Evolutionary conservation across 2,888 invertebrate genomes (phyloP), one percentile per base, ranked within the genome.

Genomic region (Laspeyria flexula): DNA sequence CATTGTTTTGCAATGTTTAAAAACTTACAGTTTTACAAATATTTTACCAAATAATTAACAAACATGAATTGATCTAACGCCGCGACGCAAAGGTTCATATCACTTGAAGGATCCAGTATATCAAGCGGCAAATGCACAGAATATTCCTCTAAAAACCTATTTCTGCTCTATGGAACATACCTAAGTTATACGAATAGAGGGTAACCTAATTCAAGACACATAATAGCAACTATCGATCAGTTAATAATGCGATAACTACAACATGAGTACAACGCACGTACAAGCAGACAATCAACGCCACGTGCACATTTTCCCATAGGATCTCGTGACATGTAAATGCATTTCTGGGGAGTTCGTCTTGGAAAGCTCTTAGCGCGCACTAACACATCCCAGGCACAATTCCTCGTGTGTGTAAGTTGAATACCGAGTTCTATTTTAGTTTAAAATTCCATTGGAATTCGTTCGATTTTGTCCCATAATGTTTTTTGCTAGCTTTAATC

Each of bases 261-360:
- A 70, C 65, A 64, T 55, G 63, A 56, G 56, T 60, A 62, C 69
- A 65, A 62, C 65, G 57, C 77, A 79, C 78, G 78, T 82, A 86
- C 86, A 76, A 68, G 71, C 76, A 71, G 60, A 84, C 86, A 87
- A 87, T 85, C 86, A 86, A 68, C 70, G 79, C 38, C 90, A 89
- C 73, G 82, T 90, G 90, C 77, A 77, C 66, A 75, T 70, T 77
- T 83, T 89, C 90, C 83, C 90, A 88, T 84, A 83, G 80, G 81
- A 76, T 81, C 83, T 77, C 79, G 82, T 80, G 85, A 87, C 83
- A 87, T 91, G 91, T 88, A 89, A 90, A 91, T 92, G 90, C 91
- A 90, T 87, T 90, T 76, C 75, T 73, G 74, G 75, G 74, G 76
- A 79, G 79, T 77, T 80, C 84, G 83, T 85, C 87, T 88, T 83